Evolutionary conservation across 1,140 invertebrate genomes (phyloP).

Genomic region (Anadara kagoshimensis): DNA sequence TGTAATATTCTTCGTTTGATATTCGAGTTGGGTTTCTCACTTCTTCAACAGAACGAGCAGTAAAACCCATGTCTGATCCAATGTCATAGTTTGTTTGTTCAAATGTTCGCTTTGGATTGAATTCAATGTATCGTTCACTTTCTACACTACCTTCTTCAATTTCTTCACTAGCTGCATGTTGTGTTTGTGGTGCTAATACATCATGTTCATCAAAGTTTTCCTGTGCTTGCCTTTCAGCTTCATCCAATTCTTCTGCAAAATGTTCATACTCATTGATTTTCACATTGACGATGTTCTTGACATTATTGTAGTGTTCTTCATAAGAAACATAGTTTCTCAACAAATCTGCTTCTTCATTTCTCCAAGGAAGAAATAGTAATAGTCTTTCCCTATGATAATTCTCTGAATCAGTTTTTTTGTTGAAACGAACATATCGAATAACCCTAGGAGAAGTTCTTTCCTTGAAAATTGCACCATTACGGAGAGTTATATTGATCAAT

Average conservation of each 20-base stretch:
- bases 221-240: constrained; percentile 18
- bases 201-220: constrained; percentile 17
- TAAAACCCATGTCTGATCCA: background rate
- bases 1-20: constrained; percentile 9
- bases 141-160: background rate
- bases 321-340: no score
- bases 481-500: no score
- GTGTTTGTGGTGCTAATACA: constrained; percentile 23
- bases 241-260: constrained; percentile 16
- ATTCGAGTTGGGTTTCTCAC: background rate
- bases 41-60: background rate
- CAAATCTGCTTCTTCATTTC: background rate
- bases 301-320: background rate
- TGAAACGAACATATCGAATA: constrained; percentile 21
- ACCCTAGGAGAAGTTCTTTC: constrained; percentile 18
- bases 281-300: background rate
- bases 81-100: constrained; percentile 2
- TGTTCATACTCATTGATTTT: background rate
- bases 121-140: background rate
- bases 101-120: background rate
- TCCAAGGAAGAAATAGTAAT: constrained; percentile 18
- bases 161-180: constrained; percentile 13
- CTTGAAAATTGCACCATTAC: constrained; percentile 6
- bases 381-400: constrained; percentile 20
- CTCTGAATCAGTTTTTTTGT: constrained; percentile 23